phyloP scores from a whole-genome alignment of 1,140 invertebrate species.

The Vollenhovia emeryi region DNA sequence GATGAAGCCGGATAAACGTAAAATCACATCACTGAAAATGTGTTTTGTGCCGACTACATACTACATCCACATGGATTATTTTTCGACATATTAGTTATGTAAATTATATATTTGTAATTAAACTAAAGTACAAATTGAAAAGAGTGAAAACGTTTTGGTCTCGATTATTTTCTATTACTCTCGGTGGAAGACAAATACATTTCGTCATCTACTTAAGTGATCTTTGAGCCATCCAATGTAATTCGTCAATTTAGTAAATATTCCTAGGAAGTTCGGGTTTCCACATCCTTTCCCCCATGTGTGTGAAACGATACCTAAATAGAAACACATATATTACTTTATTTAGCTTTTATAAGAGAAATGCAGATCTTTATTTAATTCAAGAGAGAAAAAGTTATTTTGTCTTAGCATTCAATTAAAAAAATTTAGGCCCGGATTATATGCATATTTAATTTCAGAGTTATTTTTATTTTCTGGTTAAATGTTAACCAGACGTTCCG shows the following conservation, averaged over 20 bases:
- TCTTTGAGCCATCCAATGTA: slow-evolving; percentile 90
- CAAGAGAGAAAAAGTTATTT: neutral
- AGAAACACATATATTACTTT: neutral
- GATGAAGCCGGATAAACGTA: slow-evolving; percentile 85
- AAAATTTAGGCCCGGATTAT: too few species aligned
- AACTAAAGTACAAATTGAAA: neutral
- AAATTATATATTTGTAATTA: neutral
- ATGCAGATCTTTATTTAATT: neutral
- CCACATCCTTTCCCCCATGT: slow-evolving; percentile 93
- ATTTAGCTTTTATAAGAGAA: neutral
- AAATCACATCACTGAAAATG: slow-evolving; percentile 88
- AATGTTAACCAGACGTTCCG: too few species aligned
- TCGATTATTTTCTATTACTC: neutral
- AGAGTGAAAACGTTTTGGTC: neutral
- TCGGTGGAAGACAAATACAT: slow-evolving; percentile 85
- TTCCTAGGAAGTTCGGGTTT: slow-evolving; percentile 90
- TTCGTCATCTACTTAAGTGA: slow-evolving; percentile 84
- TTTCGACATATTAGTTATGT: neutral
- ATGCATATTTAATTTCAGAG: too few species aligned
- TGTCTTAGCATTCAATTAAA: neutral
- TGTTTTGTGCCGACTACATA: slow-evolving; percentile 92
- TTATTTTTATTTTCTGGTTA: too few species aligned
- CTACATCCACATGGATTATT: neutral
- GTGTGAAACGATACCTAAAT: slow-evolving; percentile 89
- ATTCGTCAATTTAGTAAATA: slow-evolving; percentile 90